phyloP scores from a whole-genome alignment of 2,797 vertebrate genomes.

The Selene dorsalis region DNA sequence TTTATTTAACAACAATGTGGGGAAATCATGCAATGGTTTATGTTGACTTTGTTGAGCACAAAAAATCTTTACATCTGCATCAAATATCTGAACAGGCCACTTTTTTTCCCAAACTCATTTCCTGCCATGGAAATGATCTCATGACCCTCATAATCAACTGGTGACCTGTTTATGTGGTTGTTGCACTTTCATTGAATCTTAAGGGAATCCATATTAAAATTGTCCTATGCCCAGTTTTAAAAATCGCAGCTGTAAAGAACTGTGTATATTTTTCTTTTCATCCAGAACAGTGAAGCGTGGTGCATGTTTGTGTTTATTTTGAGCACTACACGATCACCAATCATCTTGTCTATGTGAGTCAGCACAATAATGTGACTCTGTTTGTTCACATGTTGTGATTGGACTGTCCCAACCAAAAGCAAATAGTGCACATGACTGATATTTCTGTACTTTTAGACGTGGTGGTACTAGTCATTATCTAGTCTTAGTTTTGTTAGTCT shows the following conservation, averaged over 20 bases:
- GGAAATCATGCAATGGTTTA: neutral
- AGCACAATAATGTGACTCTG: neutral
- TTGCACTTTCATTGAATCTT: no score
- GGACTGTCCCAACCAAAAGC: neutral
- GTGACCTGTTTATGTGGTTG: neutral
- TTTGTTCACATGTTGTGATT: neutral
- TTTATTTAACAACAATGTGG: neutral
- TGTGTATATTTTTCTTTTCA: neutral
- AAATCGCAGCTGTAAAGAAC: neutral
- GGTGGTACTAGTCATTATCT: neutral
- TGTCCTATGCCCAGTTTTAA: neutral
- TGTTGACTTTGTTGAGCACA: neutral
- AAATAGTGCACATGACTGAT: neutral
- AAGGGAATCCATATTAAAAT: no score
- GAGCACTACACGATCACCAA: neutral
- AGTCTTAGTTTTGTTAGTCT: neutral
- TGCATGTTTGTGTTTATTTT: slow-evolving; percentile 13
- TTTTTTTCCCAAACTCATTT: no score
- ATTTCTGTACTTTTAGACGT: neutral
- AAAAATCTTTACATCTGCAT: neutral
- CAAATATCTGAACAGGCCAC: neutral
- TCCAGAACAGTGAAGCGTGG: neutral
- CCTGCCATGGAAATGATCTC: no score
- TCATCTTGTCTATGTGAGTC: neutral
- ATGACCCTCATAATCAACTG: no score